Base-by-base conservation (phyloP, 2,113 vertebrate genomes). In the Capra hircus region DNA sequence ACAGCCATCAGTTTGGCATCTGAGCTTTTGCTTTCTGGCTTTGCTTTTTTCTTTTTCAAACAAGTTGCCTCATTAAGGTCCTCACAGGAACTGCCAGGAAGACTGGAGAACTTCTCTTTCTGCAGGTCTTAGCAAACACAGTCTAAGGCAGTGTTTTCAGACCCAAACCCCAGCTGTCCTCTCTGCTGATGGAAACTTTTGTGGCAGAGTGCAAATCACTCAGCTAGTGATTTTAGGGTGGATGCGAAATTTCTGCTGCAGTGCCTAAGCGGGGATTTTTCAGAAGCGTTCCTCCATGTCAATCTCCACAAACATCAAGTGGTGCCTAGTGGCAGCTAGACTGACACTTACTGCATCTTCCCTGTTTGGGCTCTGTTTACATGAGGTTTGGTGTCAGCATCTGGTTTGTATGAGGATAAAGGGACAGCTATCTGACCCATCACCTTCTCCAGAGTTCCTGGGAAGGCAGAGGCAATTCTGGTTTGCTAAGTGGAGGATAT, bases 161-260 rank as follows among this genome's bases (percentile, higher is more conserved):
- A 82, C 74, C 86, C 96, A 97, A 95, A 95, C 25, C 98, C 74
- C 97, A 98, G 97, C 78, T 98, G 95, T 98, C 95, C 95, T 96
- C 90, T 98, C 81, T 95, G 74, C 59, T 98, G 98, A 98, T 95
- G 98, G 97, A 98, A 98, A 97, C 86, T 97, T 96, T 95, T 64
- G 95, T 97, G 97, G 96, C 98, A 98, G 89, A 98, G 97, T 96
- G 98, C 95, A 98, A 98, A 99, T 97, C 97, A 95, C 96, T 98
- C 97, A 94, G 96, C 98, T 98, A 98, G 88, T 96, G 95, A 96
- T 98, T 98, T 74, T 83, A 97, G 97, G 97, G 93, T 98, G 95
- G 97, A 98, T 88, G 96, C 97, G 96, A 98, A 98, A 98, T 98
- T 95, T 97, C 93, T 67, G 82, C 80, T 33, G 53, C 90, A 23